Evolutionary conservation across 1,140 invertebrate genomes (phyloP).

Genomic region (Sesamia nonagrioides): DNA sequence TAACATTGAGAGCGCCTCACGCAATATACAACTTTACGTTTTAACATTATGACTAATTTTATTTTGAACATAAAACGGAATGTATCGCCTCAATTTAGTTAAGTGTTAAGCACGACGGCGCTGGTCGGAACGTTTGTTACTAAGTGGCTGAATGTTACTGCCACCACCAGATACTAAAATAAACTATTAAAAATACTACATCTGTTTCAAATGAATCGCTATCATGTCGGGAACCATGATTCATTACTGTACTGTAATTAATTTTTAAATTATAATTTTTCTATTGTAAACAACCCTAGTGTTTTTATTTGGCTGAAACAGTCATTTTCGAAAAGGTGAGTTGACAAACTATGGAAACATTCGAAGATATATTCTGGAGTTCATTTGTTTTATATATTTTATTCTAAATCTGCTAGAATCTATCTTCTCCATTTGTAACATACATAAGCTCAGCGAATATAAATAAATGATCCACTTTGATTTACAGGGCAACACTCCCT

Average conservation of each 20-base stretch:
- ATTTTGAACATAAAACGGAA: conserved; percentile 45
- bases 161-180: conserved; percentile 18
- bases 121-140: conserved; percentile 43
- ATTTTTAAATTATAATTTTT: conserved; percentile 87
- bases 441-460: background rate
- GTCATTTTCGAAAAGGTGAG: conserved; percentile 51
- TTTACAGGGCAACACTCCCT: background rate
- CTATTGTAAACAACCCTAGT: conserved; percentile 74
- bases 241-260: conserved; percentile 85
- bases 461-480: background rate
- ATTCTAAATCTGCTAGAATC: background rate
- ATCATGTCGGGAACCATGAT: conserved; percentile 68
- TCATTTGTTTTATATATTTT: background rate
- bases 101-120: conserved; percentile 48
- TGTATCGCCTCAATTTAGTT: conserved; percentile 49
- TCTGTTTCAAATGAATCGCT: conserved; percentile 59
- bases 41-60: conserved; percentile 49
- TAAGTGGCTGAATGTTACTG: background rate
- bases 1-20: conserved; percentile 77
- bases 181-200: conserved; percentile 38
- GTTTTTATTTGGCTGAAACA: conserved; percentile 57
- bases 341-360: conserved; percentile 17
- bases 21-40: conserved; percentile 63
- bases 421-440: background rate
- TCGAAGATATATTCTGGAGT: background rate